Conservation (phyloP, 1,140 invertebrate species). For the Diuraphis noxia region DNA sequence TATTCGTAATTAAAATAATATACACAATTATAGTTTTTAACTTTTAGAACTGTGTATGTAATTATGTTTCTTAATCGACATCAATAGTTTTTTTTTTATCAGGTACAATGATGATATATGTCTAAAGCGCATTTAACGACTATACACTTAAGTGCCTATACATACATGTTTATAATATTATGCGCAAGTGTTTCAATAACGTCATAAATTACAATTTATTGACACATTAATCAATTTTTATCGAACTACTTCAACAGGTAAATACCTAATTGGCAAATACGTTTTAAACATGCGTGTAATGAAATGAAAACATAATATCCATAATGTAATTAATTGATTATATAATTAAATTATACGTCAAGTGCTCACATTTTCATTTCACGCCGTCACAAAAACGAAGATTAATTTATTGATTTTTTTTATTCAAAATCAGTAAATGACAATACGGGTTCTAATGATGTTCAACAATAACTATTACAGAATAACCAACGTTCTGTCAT, state of each 20-base stretch:
- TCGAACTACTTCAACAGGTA: not conserved
- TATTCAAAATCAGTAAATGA: not conserved
- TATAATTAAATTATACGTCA: not conserved
- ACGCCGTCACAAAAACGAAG: not conserved
- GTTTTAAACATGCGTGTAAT: not conserved
- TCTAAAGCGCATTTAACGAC: not conserved
- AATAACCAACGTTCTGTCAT: not conserved
- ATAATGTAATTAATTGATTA: not conserved
- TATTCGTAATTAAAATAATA: slow-evolving; percentile 11
- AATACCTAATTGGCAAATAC: not conserved
- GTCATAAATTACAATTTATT: not conserved
- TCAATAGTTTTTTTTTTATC: not conserved
- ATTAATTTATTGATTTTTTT: not conserved
- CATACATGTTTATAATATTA: not conserved
- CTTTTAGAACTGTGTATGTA: not conserved
- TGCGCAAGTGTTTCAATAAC: not conserved
- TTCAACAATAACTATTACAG: not conserved
- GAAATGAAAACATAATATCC: not conserved
- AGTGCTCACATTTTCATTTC: not conserved
- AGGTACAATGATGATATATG: not conserved
- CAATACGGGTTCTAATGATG: not conserved
- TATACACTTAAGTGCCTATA: not conserved
- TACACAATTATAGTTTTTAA: not conserved
- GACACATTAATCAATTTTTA: not conserved
- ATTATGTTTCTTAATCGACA: not conserved